Conservation (phyloP, 1,140 invertebrate genomes). For the Eupeodes corollae region DNA sequence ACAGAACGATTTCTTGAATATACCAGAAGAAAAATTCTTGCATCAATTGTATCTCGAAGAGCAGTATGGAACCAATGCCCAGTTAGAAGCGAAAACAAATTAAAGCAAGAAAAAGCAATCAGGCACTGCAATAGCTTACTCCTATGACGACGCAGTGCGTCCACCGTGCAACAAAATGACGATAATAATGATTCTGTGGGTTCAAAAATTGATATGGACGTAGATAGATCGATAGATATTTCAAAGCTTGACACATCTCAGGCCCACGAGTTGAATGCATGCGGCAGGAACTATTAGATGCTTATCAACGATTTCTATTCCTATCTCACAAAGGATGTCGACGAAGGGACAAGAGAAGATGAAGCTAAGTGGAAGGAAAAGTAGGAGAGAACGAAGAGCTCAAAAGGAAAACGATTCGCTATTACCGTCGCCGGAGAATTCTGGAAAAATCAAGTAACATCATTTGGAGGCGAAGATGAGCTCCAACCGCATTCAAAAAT, state of each 20-base stretch:
- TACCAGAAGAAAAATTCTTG: slow-evolving; percentile 85
- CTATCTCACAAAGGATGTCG: slow-evolving; percentile 80
- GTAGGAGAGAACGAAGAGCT: slow-evolving; percentile 74
- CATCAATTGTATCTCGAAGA: slow-evolving; percentile 92
- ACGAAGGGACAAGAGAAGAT: slow-evolving; percentile 92
- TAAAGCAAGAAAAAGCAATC: slow-evolving; percentile 46
- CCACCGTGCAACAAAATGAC: slow-evolving; percentile 4
- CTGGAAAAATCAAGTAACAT: slow-evolving; percentile 68
- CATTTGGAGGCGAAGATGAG: slow-evolving; percentile 82
- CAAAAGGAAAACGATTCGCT: slow-evolving; percentile 48
- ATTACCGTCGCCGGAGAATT: slow-evolving; percentile 39
- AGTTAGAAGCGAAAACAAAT: slow-evolving; percentile 64
- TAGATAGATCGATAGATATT: slow-evolving; percentile 85
- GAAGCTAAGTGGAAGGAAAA: slow-evolving; percentile 76
- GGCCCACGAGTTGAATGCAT: slow-evolving; percentile 77
- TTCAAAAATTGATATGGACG: slow-evolving; percentile 79
- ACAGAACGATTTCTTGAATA: slow-evolving; percentile 88
- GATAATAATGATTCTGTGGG: slow-evolving; percentile 42
- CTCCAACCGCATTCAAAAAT: slow-evolving; percentile 40
- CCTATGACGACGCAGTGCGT: slow-evolving; percentile 63
- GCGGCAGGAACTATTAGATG: slow-evolving; percentile 79
- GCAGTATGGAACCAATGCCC: slow-evolving; percentile 78
- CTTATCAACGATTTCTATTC: slow-evolving; percentile 83
- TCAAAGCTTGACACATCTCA: slow-evolving; percentile 76
- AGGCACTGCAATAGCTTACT: slow-evolving; percentile 84